A percentile compares a stretch with the other conserved stretches of the same genome.
Evolutionary conservation across 2,888 invertebrate genomes (phyloP).

Genomic region (Stratiomys singularior): DNA sequence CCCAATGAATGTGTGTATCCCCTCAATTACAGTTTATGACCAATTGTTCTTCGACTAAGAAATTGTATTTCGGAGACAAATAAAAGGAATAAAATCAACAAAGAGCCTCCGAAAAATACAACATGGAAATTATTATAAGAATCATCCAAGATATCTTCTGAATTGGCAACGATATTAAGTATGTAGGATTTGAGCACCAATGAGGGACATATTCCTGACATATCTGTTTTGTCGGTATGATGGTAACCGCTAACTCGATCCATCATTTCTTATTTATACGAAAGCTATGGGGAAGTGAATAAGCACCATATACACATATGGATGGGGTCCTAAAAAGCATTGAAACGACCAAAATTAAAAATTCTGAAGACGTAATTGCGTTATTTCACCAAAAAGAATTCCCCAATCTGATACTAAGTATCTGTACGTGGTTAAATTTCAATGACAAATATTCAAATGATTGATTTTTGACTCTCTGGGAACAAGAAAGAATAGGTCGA

Average conservation of each 20-base stretch:
- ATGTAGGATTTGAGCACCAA: no score
- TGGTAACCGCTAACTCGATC: neutral
- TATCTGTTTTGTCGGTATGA: neutral
- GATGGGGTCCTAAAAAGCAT: conserved; percentile 1
- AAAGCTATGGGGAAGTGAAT: no score
- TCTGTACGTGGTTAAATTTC: conserved; percentile 44
- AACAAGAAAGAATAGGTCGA: conserved; percentile 1
- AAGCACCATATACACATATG: neutral
- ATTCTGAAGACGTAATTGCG: conserved; percentile 40
- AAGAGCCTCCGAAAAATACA: neutral
- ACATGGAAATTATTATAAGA: neutral
- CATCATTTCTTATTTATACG: neutral
- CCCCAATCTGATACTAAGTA: conserved; percentile 39
- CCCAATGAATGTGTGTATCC: neutral
- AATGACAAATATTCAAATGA: conserved; percentile 45
- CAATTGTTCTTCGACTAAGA: neutral
- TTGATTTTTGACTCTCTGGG: conserved; percentile 30
- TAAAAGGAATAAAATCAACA: neutral
- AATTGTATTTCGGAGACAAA: neutral
- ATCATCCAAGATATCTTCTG: neutral
- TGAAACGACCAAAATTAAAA: conserved; percentile 32
- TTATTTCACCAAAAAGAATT: conserved; percentile 44
- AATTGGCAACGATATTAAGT: neutral
- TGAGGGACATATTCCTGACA: neutral
- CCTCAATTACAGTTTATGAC: neutral